Base-by-base conservation (phyloP, 2,888 invertebrate genomes). In the Coecobrya sp. region DNA sequence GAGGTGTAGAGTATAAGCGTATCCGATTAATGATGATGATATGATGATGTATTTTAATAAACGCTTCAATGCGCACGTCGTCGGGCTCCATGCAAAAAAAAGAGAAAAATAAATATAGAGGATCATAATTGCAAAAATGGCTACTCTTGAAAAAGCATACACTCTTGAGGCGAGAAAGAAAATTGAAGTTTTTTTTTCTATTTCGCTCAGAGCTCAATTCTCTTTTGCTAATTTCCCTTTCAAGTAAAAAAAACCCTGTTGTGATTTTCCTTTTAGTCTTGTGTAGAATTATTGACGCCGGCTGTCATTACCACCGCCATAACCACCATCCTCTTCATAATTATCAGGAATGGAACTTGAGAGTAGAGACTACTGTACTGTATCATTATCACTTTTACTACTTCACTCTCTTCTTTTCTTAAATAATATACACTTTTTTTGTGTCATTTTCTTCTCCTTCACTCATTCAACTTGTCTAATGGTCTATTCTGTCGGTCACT, bases 321-420 rank as follows among this genome's bases (percentile, higher is more conserved):
- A 1, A 27, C 79, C 70, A 8, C 8, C 45, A 76, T 76, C n/a
- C 3, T 49, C 11, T 19, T 73, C 25, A 49, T 8, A 81, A 62
- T 62, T 49, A 70, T 55, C 25, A 11, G 27, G 30, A 7, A 55
- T 27, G 7, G n/a, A 1, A 81, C 30, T 59, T n/a, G n/a, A n/a
- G n/a, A n/a, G n/a, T n/a, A n/a, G n/a, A n/a, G n/a, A n/a, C n/a
- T n/a, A n/a, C n/a, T n/a, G n/a, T n/a, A 81, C 30, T 76, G 73
- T 76, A 45, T 45, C 30, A 81, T 59, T 81, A 59, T 59, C 81
- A 81, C 76, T 76, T 76, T 76, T 76, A 76, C 76, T 73, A 25
- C 45, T 73, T 62, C 13, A 62, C 13, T 62, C 27, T 27, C 30
- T 62, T 55, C 5, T 55, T 55, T n/a, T 55, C 36, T 7, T 4